phyloP scores from a whole-genome alignment of 2,888 invertebrate species.

The Agrochola litura region DNA sequence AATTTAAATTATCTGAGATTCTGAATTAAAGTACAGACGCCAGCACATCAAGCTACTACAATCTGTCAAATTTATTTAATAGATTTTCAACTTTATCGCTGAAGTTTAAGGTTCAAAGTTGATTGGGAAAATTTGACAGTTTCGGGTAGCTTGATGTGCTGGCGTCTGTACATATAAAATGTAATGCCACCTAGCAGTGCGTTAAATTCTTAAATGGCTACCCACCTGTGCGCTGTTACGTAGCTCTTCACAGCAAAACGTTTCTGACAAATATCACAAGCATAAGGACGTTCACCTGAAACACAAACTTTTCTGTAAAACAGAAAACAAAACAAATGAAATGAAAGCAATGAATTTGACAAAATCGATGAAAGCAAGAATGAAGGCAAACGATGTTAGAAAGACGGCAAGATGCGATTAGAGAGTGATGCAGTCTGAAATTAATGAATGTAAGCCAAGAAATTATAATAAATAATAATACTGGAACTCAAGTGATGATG shows the following conservation, averaged over 20 bases:
- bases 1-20: neutral
- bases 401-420: slow-evolving; percentile 90
- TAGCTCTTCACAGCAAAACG: slow-evolving; percentile 95
- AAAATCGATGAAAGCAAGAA: slow-evolving; percentile 75
- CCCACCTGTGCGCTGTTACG: slow-evolving; percentile 93
- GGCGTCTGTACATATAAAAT: too few relatives aligned
- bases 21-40: too few relatives aligned
- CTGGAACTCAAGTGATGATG: slow-evolving; percentile 83
- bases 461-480: slow-evolving; percentile 81
- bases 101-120: too few relatives aligned
- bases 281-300: slow-evolving; percentile 94
- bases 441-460: slow-evolving; percentile 84
- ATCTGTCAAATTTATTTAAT: too few relatives aligned
- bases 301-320: slow-evolving; percentile 53
- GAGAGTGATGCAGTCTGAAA: slow-evolving; percentile 85
- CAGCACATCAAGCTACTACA: too few relatives aligned
- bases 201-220: slow-evolving; percentile 6
- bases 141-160: too few relatives aligned
- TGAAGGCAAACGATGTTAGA: slow-evolving; percentile 84
- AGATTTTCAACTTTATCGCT: too few relatives aligned
- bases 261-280: slow-evolving; percentile 95
- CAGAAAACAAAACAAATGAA: slow-evolving; percentile 32
- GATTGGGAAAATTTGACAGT: too few relatives aligned
- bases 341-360: slow-evolving; percentile 57
- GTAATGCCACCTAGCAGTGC: neutral